Percentiles rank a stretch among this genome's conserved stretches.
Evolutionary conservation across 2,113 vertebrate species (phyloP).

Genomic region (Haemorhous mexicanus): DNA sequence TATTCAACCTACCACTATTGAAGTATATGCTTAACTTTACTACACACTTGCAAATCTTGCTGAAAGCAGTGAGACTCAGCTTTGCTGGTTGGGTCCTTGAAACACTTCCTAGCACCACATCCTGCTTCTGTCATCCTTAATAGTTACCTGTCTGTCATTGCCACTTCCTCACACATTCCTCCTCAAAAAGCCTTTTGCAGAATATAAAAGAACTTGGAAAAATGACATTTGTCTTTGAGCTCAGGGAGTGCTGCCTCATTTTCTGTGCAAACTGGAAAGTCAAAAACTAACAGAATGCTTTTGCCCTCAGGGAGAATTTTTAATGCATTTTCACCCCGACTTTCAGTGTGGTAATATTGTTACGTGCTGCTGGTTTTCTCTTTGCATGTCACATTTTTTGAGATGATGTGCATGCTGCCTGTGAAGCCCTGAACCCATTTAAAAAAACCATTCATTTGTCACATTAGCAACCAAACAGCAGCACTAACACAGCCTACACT

Average conservation of each 20-base stretch:
- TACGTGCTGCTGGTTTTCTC: neutral
- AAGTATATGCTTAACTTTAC: neutral
- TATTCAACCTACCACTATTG: neutral
- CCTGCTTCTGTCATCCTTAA: neutral
- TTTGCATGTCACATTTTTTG: neutral
- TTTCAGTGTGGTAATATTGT: neutral
- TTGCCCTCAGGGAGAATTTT: neutral
- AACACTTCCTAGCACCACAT: conserved; percentile 1
- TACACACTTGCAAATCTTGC: neutral
- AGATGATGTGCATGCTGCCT: neutral
- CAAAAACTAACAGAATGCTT: neutral
- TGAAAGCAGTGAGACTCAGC: neutral
- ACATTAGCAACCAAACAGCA: neutral
- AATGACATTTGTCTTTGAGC: neutral
- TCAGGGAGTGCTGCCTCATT: neutral
- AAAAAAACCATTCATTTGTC: neutral
- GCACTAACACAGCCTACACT: neutral
- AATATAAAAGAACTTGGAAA: neutral
- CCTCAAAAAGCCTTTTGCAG: neutral
- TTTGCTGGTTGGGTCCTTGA: neutral
- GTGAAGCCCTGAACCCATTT: neutral
- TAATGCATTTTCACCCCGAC: neutral
- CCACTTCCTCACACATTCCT: neutral
- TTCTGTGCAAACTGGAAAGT: neutral
- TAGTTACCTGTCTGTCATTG: neutral